Evolutionary conservation across 1,140 invertebrate genomes (phyloP).

Genomic region (Colletes gigas): DNA sequence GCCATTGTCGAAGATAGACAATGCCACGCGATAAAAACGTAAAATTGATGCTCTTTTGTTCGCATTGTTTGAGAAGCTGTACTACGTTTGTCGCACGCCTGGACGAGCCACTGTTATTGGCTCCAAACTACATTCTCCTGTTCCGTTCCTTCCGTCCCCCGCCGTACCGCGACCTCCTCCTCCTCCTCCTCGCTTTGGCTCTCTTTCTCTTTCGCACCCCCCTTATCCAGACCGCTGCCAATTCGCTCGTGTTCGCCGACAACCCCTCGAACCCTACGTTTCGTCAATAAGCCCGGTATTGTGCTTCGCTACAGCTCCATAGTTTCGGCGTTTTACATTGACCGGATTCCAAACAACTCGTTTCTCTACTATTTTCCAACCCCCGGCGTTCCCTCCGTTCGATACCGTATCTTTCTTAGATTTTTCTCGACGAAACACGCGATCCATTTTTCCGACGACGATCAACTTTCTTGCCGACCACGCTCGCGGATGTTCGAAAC

Average conservation of each 20-base stretch:
- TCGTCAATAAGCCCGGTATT: slow-evolving; percentile 48
- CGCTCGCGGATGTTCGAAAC: neutral
- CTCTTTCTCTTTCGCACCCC: slow-evolving; percentile 37
- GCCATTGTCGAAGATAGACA: slow-evolving; percentile 79
- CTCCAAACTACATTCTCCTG: slow-evolving; percentile 62
- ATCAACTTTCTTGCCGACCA: too few relatives aligned
- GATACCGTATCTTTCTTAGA: neutral
- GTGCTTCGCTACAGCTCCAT: slow-evolving; percentile 31
- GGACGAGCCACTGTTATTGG: slow-evolving; percentile 76
- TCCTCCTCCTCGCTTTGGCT: slow-evolving; percentile 45
- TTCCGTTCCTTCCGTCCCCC: slow-evolving; percentile 41
- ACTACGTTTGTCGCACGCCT: slow-evolving; percentile 77
- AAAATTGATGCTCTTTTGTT: slow-evolving; percentile 81
- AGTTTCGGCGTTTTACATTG: slow-evolving; percentile 41
- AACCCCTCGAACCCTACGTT: slow-evolving; percentile 37
- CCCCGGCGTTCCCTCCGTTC: neutral
- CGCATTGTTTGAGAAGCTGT: slow-evolving; percentile 78
- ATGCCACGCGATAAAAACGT: slow-evolving; percentile 80
- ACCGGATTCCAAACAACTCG: slow-evolving; percentile 10
- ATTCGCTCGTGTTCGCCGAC: slow-evolving; percentile 9
- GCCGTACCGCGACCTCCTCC: slow-evolving; percentile 41
- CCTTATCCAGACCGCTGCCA: neutral
- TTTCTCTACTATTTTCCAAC: slow-evolving; percentile 2
- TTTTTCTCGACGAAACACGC: neutral
- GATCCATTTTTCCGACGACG: too few relatives aligned